Evolutionary conservation across 2,797 vertebrate species (phyloP), one percentile per base, ranked within the genome.

Genomic region (Dicrostonyx torquatus): DNA sequence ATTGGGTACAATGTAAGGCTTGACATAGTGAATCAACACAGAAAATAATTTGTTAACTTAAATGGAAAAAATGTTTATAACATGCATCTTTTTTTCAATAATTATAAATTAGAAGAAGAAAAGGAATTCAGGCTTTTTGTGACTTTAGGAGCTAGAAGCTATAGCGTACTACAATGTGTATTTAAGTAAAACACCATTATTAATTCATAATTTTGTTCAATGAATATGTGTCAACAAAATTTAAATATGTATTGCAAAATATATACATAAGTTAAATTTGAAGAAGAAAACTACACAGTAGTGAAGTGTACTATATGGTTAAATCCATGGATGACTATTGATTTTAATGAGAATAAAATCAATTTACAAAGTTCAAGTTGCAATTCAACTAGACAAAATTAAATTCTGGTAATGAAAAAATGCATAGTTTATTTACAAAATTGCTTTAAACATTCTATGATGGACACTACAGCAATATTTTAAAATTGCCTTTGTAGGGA

Each of bases 271-370:
- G 40, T 78, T 78, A 50, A 75, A 68, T 34, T 24, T 64, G 6
- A 89, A 82, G 53, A 93, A 1, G 2, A 80, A 76, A 91, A 50
- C 0, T 20, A 43, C 11, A 66, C 1, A 95, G 2, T 13, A 15
- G 0, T 84, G 11, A 70, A 93, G 77, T 94, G 55, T 76, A 18
- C n/a, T 0, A 4, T 58, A 34, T 77, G 15, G 53, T 11, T 84
- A 37, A 2, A 85, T 85, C 0, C 5, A 31, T 58, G n/a, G 9
- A 40, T 89, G 45, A 48, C 14, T 79, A 80, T 45, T 20, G 60
- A 45, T 11, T 77, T 20, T 75, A 58, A 84, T 86, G 34, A 90
- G 31, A 95, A 87, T 77, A 75, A 89, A 84, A 87, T 88, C 62
- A 72, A 85, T 58, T 77, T 48, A 34, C 0, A 77, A 15, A 73